Conservation (phyloP, 2,888 invertebrate species). For the Eupithecia pulchellata region DNA sequence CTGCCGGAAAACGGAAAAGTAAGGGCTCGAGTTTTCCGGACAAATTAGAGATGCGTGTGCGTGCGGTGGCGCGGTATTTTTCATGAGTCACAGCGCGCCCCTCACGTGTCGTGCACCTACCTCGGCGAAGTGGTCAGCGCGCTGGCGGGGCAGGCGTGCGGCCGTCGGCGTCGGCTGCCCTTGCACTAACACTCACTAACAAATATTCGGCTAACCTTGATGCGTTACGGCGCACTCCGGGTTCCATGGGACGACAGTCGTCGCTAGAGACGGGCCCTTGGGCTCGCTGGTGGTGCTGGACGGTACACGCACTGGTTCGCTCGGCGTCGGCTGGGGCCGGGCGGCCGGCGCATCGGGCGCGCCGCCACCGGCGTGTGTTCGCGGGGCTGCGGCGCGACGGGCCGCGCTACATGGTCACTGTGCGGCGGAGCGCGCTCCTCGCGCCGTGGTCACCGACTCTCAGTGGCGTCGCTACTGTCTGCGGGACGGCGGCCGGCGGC, state of each 20-base stretch:
- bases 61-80: slow-evolving; percentile 56
- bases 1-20: slow-evolving; percentile 18
- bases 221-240: slow-evolving; percentile 85
- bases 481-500: slow-evolving; percentile 78
- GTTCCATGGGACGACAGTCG: slow-evolving; percentile 83
- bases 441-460: slow-evolving; percentile 84
- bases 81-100: slow-evolving; percentile 68
- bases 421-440: slow-evolving; percentile 83
- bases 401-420: slow-evolving; percentile 83
- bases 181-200: slow-evolving; percentile 82
- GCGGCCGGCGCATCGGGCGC: slow-evolving; percentile 80
- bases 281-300: slow-evolving; percentile 61
- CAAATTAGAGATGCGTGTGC: slow-evolving; percentile 39
- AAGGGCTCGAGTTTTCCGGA: slow-evolving; percentile 36
- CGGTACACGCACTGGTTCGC: slow-evolving; percentile 52
- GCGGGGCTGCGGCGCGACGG: slow-evolving; percentile 80
- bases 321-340: slow-evolving; percentile 69
- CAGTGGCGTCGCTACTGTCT: slow-evolving; percentile 85
- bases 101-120: slow-evolving; percentile 70
- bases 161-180: slow-evolving; percentile 48
- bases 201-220: slow-evolving; percentile 84
- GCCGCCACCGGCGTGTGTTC: slow-evolving; percentile 78
- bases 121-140: slow-evolving; percentile 70
- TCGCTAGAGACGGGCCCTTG: slow-evolving; percentile 78
- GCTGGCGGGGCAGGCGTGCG: slow-evolving; percentile 61